Percentiles rank a stretch among this genome's conserved stretches.
Conservation (phyloP, 2,888 invertebrate genomes). For the Blastobasis lacticolella region DNA sequence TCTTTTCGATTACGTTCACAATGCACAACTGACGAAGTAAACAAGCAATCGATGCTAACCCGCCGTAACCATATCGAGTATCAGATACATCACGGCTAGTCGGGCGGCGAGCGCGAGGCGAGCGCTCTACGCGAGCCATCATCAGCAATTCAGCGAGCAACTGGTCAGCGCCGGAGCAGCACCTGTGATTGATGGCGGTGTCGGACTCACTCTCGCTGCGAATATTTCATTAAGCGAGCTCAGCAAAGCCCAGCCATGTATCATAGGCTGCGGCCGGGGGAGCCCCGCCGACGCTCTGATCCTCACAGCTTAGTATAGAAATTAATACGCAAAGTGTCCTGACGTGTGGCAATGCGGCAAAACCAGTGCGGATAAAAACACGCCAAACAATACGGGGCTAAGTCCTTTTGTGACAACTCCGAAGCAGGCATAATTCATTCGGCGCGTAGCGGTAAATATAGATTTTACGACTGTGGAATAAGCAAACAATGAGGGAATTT, state of each 20-base stretch:
- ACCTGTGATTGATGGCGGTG: slow-evolving; percentile 62
- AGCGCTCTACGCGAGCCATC: not conserved
- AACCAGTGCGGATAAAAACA: slow-evolving; percentile 13
- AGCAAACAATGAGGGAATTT: not conserved
- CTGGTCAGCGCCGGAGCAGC: slow-evolving; percentile 39
- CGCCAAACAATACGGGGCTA: slow-evolving; percentile 1
- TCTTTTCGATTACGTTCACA: too few relatives aligned
- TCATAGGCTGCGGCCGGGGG: slow-evolving; percentile 55
- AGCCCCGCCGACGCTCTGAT: slow-evolving; percentile 57
- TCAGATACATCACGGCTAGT: too few relatives aligned
- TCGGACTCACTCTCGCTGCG: slow-evolving; percentile 54
- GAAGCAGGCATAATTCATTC: too few relatives aligned
- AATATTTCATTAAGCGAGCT: slow-evolving; percentile 68
- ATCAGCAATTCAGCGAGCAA: slow-evolving; percentile 24
- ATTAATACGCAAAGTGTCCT: slow-evolving; percentile 53
- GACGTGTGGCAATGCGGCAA: slow-evolving; percentile 37
- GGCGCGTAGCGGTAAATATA: too few relatives aligned
- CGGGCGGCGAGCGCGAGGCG: too few relatives aligned
- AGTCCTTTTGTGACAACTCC: not conserved
- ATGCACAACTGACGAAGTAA: too few relatives aligned
- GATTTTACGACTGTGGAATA: too few relatives aligned
- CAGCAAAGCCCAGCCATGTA: slow-evolving; percentile 56
- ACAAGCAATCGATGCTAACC: too few relatives aligned
- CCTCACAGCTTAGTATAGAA: slow-evolving; percentile 62
- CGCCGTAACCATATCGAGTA: too few relatives aligned